These are phyloP conservation scores for Chrysocyon brachyurus DNA, from an alignment of 2,797 vertebrate species.

Conservation along the genomic window DNA sequence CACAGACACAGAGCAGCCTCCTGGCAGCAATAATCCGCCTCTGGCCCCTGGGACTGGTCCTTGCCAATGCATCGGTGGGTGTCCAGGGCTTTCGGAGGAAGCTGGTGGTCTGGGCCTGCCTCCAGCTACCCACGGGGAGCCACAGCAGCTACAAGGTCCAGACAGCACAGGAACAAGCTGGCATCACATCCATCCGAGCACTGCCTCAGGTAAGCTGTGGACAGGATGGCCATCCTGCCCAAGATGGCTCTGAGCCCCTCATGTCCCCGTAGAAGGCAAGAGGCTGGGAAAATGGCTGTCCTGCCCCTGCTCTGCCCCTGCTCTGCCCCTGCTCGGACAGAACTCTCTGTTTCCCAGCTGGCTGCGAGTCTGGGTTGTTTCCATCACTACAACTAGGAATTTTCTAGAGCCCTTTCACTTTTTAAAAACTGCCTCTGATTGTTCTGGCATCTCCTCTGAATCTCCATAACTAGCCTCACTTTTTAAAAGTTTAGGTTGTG, in stretches of 20 bases:
- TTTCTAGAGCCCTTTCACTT: background rate
- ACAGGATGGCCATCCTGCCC: background rate
- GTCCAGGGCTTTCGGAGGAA: slow-evolving; percentile 90
- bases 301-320: background rate
- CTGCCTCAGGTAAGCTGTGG: slow-evolving; percentile 92
- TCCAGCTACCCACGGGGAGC: slow-evolving; percentile 87
- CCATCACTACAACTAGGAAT: background rate
- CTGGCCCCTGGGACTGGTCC: slow-evolving; percentile 95
- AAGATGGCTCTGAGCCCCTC: background rate
- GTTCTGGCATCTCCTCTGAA: background rate
- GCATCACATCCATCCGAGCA: slow-evolving; percentile 95
- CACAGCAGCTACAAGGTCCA: slow-evolving; percentile 86
- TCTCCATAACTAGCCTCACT: background rate
- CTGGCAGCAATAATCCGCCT: slow-evolving; percentile 83
- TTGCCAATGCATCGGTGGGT: slow-evolving; percentile 90
- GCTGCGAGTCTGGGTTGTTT: background rate
- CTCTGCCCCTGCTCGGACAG: too few relatives aligned
- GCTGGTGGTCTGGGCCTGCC: slow-evolving; percentile 90
- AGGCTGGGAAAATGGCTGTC: background rate
- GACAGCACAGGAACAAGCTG: slow-evolving; percentile 88
- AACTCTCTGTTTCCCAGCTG: background rate
- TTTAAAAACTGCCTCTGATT: background rate
- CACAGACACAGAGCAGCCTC: slow-evolving; percentile 58
- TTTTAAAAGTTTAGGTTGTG: background rate
- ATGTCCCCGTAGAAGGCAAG: background rate